phyloP scores from a whole-genome alignment of 1,140 invertebrate genomes.

The Procambarus virginalis region DNA sequence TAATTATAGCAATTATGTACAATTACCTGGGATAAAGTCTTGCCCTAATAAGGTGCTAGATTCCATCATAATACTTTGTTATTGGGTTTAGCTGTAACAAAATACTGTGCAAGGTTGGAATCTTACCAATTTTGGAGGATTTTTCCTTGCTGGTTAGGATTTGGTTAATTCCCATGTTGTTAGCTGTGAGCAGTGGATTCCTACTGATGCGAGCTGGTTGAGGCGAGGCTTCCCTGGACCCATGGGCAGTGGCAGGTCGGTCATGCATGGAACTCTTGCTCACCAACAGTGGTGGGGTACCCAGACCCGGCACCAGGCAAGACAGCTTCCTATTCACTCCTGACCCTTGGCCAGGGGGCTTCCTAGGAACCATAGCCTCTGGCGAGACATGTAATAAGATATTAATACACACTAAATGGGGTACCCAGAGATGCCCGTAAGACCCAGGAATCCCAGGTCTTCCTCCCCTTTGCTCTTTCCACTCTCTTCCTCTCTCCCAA shows the following conservation, averaged over 20 bases:
- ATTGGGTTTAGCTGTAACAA: no score
- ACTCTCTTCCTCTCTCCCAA: no score
- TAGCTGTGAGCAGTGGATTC: not conserved
- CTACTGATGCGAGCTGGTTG: not conserved
- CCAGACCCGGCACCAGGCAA: not conserved
- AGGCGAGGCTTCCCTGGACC: not conserved
- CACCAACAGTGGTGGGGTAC: constrained; percentile 18
- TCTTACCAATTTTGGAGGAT: not conserved
- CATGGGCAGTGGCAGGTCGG: not conserved
- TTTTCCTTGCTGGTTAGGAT: constrained; percentile 32
- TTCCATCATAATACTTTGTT: no score
- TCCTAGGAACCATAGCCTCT: not conserved
- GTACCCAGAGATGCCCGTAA: no score
- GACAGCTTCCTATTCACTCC: not conserved
- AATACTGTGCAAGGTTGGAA: not conserved
- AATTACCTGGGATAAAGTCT: no score
- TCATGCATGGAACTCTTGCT: constrained; percentile 20
- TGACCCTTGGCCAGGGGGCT: constrained; percentile 4
- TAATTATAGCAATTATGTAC: no score
- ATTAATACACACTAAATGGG: no score
- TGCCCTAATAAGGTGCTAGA: no score
- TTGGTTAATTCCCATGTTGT: constrained; percentile 24
- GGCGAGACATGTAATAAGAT: no score
- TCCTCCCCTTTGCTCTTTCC: no score
- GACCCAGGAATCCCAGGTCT: no score